Evolutionary conservation across 2,797 vertebrate species (phyloP).

Genomic region (Gila robusta): DNA sequence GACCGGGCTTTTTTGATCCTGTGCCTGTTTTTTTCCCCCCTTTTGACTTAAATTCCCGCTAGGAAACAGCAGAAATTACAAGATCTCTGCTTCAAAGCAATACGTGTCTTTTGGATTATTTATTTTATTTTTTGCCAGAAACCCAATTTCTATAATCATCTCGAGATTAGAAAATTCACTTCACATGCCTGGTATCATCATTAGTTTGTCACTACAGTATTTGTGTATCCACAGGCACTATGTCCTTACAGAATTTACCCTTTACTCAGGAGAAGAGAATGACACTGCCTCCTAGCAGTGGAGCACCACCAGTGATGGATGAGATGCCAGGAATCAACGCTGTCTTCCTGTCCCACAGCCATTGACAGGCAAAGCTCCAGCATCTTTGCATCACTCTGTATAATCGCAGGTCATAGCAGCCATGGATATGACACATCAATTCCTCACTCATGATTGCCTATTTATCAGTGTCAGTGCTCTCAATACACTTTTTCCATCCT

Average conservation of each 20-base stretch:
- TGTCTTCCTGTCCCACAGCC: constrained; percentile 62
- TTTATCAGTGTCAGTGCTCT: constrained; percentile 78
- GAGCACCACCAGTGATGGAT: constrained; percentile 79
- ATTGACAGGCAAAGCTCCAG: constrained; percentile 74
- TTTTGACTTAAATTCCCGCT: constrained; percentile 25
- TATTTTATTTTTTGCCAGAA: constrained; percentile 21
- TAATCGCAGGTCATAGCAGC: constrained; percentile 74
- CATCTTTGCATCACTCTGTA: constrained; percentile 69
- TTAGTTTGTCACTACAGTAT: constrained; percentile 35
- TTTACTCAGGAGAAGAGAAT: constrained; percentile 54
- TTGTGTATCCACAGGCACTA: background rate
- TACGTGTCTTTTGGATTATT: constrained; percentile 11
- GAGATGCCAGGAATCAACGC: constrained; percentile 71
- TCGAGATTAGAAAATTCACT: constrained; percentile 10
- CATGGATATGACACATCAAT: constrained; percentile 74
- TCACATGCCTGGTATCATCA: constrained; percentile 45
- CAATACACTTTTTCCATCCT: constrained; percentile 52
- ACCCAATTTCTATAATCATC: constrained; percentile 38
- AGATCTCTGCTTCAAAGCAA: constrained; percentile 43
- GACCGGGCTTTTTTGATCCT: constrained; percentile 31
- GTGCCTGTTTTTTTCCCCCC: background rate
- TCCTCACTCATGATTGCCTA: constrained; percentile 76
- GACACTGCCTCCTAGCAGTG: constrained; percentile 75
- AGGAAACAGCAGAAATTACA: constrained; percentile 47
- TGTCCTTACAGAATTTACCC: constrained; percentile 44